A percentile compares a stretch with the other conserved stretches of the same genome.
Conservation (phyloP, 2,113 vertebrate species). For the Podiceps cristatus region DNA sequence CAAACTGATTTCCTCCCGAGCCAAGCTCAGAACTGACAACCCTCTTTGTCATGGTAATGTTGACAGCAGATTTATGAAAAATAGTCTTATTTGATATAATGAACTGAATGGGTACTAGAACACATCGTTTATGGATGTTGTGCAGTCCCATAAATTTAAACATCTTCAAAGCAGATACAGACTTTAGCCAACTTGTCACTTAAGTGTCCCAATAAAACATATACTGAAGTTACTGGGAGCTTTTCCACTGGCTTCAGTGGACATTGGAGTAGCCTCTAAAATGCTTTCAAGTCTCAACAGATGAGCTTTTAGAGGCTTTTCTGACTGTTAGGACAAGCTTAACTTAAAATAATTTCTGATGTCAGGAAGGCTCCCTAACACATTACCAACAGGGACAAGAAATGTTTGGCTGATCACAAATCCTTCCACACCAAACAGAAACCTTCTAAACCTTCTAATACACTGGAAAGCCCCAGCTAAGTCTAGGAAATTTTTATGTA, state of each 20-base stretch:
- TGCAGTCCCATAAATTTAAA: background rate
- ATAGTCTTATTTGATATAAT: slow-evolving; percentile 17
- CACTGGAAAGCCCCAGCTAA: slow-evolving; percentile 7
- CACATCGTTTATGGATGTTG: background rate
- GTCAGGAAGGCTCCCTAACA: slow-evolving; percentile 51
- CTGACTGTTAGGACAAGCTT: slow-evolving; percentile 53
- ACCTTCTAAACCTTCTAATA: slow-evolving; percentile 20
- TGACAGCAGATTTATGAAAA: slow-evolving; percentile 15
- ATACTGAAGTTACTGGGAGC: background rate
- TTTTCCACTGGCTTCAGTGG: background rate
- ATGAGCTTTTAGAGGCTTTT: slow-evolving; percentile 38
- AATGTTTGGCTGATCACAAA: slow-evolving; percentile 55
- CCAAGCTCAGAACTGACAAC: background rate
- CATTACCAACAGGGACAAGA: slow-evolving; percentile 32
- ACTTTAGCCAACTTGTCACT: background rate
- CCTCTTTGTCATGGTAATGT: background rate
- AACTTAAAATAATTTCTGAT: slow-evolving; percentile 66
- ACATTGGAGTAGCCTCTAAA: background rate
- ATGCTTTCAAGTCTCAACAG: background rate
- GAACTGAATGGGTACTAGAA: background rate
- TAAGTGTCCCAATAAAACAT: background rate
- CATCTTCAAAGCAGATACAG: background rate
- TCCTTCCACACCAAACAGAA: slow-evolving; percentile 60
- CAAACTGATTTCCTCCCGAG: background rate
- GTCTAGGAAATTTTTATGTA: slow-evolving; percentile 58